Percentiles rank a stretch among this genome's conserved stretches.
These are phyloP conservation scores for Calcarius ornatus DNA, from an alignment of 2,113 vertebrate species.

Conservation along the genomic window DNA sequence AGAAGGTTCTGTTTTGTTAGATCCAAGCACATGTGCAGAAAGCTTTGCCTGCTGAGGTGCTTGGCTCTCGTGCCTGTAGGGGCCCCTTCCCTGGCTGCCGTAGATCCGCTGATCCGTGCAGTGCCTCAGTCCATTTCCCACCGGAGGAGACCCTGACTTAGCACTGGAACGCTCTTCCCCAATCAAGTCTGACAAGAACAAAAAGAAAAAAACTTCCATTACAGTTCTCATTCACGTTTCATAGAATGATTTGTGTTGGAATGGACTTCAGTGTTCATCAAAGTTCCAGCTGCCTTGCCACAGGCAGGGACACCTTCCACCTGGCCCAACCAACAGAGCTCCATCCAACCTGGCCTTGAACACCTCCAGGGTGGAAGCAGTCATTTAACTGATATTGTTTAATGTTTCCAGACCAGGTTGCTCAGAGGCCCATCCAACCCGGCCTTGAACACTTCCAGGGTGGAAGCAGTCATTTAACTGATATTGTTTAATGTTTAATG, in stretches of 20 bases:
- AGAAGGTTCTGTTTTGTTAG: slow-evolving; percentile 39
- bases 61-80: slow-evolving; percentile 68
- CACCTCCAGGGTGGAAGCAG: no score
- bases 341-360: no score
- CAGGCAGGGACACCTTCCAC: not conserved
- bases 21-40: slow-evolving; percentile 6
- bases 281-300: not conserved
- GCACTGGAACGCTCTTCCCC: slow-evolving; percentile 73
- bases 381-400: no score
- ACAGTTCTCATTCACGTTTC: not conserved
- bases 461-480: not conserved
- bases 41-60: slow-evolving; percentile 53
- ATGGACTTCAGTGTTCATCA: not conserved
- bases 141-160: slow-evolving; percentile 79
- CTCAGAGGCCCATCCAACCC: not conserved
- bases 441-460: not conserved
- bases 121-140: slow-evolving; percentile 78
- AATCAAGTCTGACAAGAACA: slow-evolving; percentile 66
- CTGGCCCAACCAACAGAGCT: no score
- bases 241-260: not conserved
- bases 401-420: not conserved
- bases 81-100: slow-evolving; percentile 85
- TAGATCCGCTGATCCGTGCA: slow-evolving; percentile 74
- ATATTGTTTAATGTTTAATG: not conserved
- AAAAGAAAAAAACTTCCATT: not conserved